Conservation (phyloP, 2,888 invertebrate species). For the Patella depressa region DNA sequence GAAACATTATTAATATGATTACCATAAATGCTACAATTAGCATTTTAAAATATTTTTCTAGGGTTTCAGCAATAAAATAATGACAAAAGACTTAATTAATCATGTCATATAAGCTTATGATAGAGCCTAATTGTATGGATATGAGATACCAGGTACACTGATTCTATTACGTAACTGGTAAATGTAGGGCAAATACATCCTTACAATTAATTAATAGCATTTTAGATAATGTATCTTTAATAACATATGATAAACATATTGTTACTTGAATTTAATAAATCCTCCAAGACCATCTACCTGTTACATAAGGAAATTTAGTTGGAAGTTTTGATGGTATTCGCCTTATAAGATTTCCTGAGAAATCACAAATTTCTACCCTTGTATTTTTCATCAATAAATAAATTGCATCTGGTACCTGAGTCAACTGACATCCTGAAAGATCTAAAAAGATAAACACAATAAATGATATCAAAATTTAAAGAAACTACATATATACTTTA, state of each 20-base stretch:
- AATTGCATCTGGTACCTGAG: conserved; percentile 58
- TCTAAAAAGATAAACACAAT: conserved; percentile 42
- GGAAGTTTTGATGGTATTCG: conserved; percentile 55
- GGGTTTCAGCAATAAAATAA: no score
- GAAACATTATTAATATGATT: no score
- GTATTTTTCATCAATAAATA: conserved; percentile 55
- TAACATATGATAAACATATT: not conserved
- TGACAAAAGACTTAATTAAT: no score
- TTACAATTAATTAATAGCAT: not conserved
- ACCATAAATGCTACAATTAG: no score
- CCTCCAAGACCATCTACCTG: conserved; percentile 41
- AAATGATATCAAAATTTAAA: not conserved
- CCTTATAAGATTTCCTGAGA: conserved; percentile 52
- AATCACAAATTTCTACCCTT: conserved; percentile 43
- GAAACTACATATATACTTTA: no score
- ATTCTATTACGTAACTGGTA: no score
- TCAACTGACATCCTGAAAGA: conserved; percentile 57
- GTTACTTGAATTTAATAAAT: no score
- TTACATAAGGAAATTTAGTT: conserved; percentile 48
- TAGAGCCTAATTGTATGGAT: no score
- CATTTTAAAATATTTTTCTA: no score
- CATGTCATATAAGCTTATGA: no score
- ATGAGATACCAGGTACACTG: no score
- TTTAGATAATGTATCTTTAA: not conserved
- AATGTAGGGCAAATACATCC: not conserved